Evolutionary conservation across 2,797 vertebrate genomes (phyloP).

Genomic region (Chelonia mydas): DNA sequence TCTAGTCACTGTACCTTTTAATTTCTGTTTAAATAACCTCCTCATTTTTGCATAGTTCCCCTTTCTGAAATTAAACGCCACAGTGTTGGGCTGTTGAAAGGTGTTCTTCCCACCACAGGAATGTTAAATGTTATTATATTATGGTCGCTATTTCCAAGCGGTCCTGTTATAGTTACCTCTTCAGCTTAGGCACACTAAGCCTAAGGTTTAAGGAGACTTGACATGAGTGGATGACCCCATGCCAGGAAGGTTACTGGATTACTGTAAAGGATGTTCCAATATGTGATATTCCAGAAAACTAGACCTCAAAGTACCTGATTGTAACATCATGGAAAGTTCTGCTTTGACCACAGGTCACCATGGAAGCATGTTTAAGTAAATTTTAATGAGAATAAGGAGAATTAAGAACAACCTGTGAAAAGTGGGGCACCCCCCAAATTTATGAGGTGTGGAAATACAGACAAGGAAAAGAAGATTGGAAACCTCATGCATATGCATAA

Average conservation of each 20-base stretch:
- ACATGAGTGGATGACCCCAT: background rate
- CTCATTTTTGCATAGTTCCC: too few species aligned
- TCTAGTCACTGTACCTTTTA: too few species aligned
- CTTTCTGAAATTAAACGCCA: too few species aligned
- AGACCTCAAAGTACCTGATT: background rate
- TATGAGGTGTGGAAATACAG: background rate
- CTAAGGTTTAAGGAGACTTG: background rate
- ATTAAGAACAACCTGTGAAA: background rate
- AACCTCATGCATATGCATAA: background rate
- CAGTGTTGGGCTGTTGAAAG: too few species aligned
- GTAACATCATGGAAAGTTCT: background rate
- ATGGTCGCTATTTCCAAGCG: too few species aligned
- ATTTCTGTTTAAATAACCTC: too few species aligned
- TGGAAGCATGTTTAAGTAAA: background rate
- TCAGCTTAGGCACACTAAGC: background rate
- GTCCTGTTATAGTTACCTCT: too few species aligned
- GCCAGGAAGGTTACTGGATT: background rate
- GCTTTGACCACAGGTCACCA: background rate
- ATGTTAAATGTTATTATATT: too few species aligned
- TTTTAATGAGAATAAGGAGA: background rate
- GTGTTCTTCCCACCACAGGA: too few species aligned
- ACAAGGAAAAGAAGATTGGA: background rate
- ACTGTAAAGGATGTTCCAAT: background rate
- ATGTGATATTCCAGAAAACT: background rate
- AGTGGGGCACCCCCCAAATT: background rate